These are phyloP conservation scores for Miltochrista miniata DNA, from an alignment of 2,888 invertebrate species.

Conservation along the genomic window DNA sequence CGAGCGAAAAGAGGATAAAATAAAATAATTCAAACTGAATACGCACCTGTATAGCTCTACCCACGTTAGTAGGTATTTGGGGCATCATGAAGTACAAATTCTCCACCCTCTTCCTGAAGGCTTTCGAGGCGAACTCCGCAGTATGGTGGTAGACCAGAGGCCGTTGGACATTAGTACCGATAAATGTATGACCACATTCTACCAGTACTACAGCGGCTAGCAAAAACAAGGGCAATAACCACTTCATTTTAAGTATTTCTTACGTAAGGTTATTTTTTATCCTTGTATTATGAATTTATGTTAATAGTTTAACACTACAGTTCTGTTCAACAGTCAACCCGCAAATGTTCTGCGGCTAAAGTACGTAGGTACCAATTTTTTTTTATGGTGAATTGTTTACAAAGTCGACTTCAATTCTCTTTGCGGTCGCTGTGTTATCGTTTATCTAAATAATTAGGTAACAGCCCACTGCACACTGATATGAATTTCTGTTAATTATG, in stretches of 20 bases:
- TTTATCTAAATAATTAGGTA: no score
- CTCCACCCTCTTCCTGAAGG: conserved; percentile 60
- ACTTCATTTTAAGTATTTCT: conserved; percentile 39
- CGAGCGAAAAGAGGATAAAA: not conserved
- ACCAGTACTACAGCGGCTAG: conserved; percentile 44
- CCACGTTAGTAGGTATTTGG: conserved; percentile 19
- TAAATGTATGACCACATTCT: conserved; percentile 56
- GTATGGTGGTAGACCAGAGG: conserved; percentile 47
- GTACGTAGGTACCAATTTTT: no score
- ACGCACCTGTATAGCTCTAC: conserved; percentile 54
- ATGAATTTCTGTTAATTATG: no score
- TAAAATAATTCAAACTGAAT: not conserved
- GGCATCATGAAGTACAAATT: conserved; percentile 49
- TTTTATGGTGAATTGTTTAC: no score
- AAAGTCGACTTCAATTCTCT: no score
- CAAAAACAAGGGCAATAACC: conserved; percentile 32
- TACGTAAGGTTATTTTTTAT: not conserved
- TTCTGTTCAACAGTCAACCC: not conserved
- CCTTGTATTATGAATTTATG: not conserved
- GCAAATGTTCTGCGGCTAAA: not conserved
- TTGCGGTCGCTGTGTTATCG: no score
- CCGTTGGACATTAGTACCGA: conserved; percentile 58
- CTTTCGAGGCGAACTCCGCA: conserved; percentile 38
- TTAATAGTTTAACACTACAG: not conserved
- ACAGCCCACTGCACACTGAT: no score